Conservation (phyloP, 1,140 invertebrate species). For the Calosoma granatense region DNA sequence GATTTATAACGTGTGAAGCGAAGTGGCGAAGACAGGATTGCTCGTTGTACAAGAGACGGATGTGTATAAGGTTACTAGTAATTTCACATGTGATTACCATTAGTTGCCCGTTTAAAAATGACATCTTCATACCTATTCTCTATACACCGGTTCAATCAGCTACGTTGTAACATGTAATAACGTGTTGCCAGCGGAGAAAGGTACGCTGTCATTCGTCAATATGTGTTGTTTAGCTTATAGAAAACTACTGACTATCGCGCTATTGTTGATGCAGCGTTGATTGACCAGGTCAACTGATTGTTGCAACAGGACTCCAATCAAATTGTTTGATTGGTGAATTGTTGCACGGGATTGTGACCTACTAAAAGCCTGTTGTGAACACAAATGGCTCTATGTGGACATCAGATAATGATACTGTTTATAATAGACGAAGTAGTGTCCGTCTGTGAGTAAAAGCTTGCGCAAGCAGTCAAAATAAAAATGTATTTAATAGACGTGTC, state of each 20-base stretch:
- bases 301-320: not conserved
- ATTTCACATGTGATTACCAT: slow-evolving; percentile 25
- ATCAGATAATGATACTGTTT: not conserved
- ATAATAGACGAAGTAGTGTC: not conserved
- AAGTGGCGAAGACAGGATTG: slow-evolving; percentile 27
- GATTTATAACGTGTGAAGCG: slow-evolving; percentile 26
- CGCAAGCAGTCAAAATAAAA: too few species aligned
- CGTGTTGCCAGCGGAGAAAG: too few species aligned
- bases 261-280: not conserved
- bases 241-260: slow-evolving; percentile 4
- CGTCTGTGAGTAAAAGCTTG: too few species aligned
- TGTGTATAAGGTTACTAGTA: slow-evolving; percentile 20
- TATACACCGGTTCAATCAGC: not conserved
- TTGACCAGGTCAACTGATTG: not conserved
- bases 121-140: slow-evolving; percentile 28
- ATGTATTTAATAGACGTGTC: too few species aligned
- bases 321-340: not conserved
- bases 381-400: not conserved
- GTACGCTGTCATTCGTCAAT: not conserved
- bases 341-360: not conserved
- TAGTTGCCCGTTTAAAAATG: slow-evolving; percentile 21
- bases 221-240: not conserved
- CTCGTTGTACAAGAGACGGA: slow-evolving; percentile 25
- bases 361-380: not conserved
- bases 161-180: too few species aligned